These are phyloP conservation scores for Lasioglossum albipes DNA, from an alignment of 1,140 invertebrate species.

Conservation along the genomic window DNA sequence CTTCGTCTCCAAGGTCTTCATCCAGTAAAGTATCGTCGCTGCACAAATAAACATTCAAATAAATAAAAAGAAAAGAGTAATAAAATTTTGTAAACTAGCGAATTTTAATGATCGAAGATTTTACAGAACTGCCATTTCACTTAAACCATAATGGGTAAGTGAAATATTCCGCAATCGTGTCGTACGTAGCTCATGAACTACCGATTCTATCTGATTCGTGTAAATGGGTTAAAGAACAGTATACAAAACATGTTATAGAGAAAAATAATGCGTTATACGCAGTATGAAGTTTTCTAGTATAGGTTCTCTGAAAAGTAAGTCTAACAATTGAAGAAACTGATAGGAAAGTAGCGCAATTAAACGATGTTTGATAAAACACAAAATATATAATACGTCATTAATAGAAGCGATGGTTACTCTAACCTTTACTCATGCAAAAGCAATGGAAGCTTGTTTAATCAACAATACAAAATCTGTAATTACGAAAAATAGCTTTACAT, in stretches of 20 bases:
- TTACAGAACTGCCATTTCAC: not conserved
- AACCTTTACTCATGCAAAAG: constrained; percentile 50
- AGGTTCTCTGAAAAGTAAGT: not conserved
- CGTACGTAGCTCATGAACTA: not conserved
- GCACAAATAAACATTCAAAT: constrained; percentile 43
- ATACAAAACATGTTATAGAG: not conserved
- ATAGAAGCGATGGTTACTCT: constrained; percentile 48
- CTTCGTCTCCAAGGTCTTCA: constrained; percentile 78
- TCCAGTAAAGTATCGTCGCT: constrained; percentile 78
- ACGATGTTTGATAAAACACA: constrained; percentile 30
- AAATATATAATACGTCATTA: constrained; percentile 58
- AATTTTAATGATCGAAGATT: not conserved
- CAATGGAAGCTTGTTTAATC: not conserved
- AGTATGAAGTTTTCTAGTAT: not conserved
- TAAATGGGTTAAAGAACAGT: not conserved
- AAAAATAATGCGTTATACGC: not conserved
- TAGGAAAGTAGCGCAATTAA: constrained; percentile 1
- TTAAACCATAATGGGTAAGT: not conserved
- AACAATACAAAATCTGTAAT: not conserved
- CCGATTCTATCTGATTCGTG: not conserved
- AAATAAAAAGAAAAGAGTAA: not conserved
- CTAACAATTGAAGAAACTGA: not conserved
- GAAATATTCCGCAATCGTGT: not conserved
- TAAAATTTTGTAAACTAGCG: not conserved
- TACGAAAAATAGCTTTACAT: constrained; percentile 3